These are phyloP conservation scores for Cebus imitator DNA, from an alignment of 2,113 vertebrate species.

Conservation along the genomic window DNA sequence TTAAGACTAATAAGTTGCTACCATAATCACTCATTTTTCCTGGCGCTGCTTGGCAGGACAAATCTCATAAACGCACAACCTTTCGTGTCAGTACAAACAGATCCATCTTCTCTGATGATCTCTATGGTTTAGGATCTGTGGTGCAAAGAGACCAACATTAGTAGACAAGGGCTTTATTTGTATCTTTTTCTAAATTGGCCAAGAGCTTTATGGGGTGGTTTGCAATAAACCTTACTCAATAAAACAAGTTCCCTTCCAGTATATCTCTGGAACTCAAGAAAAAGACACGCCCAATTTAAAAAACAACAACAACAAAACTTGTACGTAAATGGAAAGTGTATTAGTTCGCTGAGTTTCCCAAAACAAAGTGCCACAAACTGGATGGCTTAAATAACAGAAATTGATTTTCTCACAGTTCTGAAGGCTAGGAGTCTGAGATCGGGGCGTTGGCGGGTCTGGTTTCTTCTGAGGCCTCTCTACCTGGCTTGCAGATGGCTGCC, in stretches of 20 bases:
- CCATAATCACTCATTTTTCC: constrained; percentile 25
- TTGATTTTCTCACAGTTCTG: not conserved
- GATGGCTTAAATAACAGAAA: not conserved
- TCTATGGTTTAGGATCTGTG: not conserved
- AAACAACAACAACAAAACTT: not conserved
- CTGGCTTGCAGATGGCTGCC: not conserved
- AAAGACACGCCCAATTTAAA: not conserved
- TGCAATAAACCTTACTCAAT: not conserved
- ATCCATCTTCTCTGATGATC: not conserved
- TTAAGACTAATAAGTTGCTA: constrained; percentile 44
- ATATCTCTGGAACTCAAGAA: not conserved
- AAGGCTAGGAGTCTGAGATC: not conserved
- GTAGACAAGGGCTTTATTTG: not conserved
- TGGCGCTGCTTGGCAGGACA: not conserved
- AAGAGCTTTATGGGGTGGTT: not conserved
- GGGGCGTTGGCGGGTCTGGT: not conserved
- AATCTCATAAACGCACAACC: not conserved
- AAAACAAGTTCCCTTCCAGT: not conserved
- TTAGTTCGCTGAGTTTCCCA: not conserved
- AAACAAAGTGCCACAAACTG: not conserved
- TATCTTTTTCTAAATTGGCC: not conserved
- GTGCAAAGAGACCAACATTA: not conserved
- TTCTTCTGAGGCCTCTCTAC: not conserved
- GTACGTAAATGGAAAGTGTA: not conserved
- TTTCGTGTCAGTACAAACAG: not conserved